A percentile compares a stretch with the other conserved stretches of the same genome.
Evolutionary conservation across 2,888 invertebrate genomes (phyloP).

Genomic region (Hirtodrosophila trivittata): DNA sequence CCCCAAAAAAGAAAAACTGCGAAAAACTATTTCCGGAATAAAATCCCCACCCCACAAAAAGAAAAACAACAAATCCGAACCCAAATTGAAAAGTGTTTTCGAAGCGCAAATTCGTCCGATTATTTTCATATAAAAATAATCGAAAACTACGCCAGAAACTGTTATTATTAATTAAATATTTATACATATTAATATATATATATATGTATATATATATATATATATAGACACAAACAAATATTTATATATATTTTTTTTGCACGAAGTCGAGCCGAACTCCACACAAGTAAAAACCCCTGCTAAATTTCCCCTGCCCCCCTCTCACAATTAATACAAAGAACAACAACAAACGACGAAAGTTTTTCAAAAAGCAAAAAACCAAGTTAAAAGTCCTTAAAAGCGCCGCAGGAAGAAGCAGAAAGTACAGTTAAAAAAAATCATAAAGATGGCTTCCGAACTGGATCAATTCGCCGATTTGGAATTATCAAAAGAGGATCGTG

Average conservation of each 20-base stretch:
- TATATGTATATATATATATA: slow-evolving; percentile 22
- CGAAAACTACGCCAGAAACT: slow-evolving; percentile 11
- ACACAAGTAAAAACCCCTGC: slow-evolving; percentile 1
- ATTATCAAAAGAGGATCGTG: slow-evolving; percentile 89
- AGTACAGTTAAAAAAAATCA: slow-evolving; percentile 26
- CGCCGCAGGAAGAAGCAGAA: slow-evolving; percentile 9
- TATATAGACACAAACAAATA: slow-evolving; percentile 12
- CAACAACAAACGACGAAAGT: slow-evolving; percentile 6
- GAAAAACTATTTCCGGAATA: slow-evolving; percentile 9
- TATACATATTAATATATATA: slow-evolving; percentile 5
- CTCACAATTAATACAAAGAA: slow-evolving; percentile 3
- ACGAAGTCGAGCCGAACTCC: slow-evolving; percentile 22
- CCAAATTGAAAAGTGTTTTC: slow-evolving; percentile 57
- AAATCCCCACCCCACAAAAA: no score
- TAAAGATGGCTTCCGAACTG: slow-evolving; percentile 83
- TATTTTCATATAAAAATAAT: no score
- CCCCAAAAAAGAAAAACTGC: slow-evolving; percentile 1
- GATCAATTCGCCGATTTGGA: slow-evolving; percentile 89
- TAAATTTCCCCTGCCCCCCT: slow-evolving; percentile 9
- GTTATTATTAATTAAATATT: slow-evolving; percentile 17
- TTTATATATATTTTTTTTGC: slow-evolving; percentile 28
- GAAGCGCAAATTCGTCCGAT: slow-evolving; percentile 20
- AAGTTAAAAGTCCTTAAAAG: slow-evolving; percentile 3
- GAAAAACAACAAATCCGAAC: slow-evolving; percentile 6
- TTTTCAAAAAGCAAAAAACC: slow-evolving; percentile 11